Conservation (phyloP, 2,888 invertebrate species). For the Andrena minutula region DNA sequence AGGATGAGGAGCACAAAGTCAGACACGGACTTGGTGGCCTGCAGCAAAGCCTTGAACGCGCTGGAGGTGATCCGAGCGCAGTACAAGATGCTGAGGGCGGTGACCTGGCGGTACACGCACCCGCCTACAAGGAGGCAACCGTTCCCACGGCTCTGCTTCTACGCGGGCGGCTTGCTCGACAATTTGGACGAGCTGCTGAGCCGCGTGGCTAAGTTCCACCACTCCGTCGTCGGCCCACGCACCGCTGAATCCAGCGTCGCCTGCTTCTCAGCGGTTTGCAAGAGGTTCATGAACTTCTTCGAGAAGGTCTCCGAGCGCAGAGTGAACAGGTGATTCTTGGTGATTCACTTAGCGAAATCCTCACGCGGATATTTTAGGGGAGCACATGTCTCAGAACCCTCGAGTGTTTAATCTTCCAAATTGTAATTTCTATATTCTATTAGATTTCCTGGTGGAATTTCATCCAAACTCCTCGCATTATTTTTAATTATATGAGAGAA, state of each 20-base stretch:
- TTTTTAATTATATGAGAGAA: too few relatives aligned
- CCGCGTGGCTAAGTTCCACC: constrained; percentile 61
- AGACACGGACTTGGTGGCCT: constrained; percentile 65
- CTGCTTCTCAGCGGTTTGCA: constrained; percentile 75
- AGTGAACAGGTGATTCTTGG: constrained; percentile 78
- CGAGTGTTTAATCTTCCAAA: too few relatives aligned
- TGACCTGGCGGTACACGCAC: constrained; percentile 83
- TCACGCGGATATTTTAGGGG: too few relatives aligned
- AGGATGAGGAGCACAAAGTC: constrained; percentile 50
- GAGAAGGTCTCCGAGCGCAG: constrained; percentile 81
- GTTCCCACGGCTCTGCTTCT: constrained; percentile 78
- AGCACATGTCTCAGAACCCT: too few relatives aligned
- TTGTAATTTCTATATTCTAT: too few relatives aligned
- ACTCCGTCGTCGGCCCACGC: constrained; percentile 50
- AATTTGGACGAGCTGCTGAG: constrained; percentile 74
- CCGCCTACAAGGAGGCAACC: constrained; percentile 73
- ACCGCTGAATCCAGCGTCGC: constrained; percentile 39
- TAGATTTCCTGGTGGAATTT: too few relatives aligned
- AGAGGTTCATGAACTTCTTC: constrained; percentile 82
- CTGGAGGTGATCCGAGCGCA: constrained; percentile 78
- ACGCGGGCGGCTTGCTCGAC: constrained; percentile 80
- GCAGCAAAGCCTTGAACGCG: constrained; percentile 71
- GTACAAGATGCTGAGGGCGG: constrained; percentile 81
- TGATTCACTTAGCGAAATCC: too few relatives aligned
- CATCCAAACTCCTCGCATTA: too few relatives aligned